Percentiles rank a stretch among this genome's conserved stretches.
Conservation (phyloP, 2,797 vertebrate genomes). For the Halcyon badia region DNA sequence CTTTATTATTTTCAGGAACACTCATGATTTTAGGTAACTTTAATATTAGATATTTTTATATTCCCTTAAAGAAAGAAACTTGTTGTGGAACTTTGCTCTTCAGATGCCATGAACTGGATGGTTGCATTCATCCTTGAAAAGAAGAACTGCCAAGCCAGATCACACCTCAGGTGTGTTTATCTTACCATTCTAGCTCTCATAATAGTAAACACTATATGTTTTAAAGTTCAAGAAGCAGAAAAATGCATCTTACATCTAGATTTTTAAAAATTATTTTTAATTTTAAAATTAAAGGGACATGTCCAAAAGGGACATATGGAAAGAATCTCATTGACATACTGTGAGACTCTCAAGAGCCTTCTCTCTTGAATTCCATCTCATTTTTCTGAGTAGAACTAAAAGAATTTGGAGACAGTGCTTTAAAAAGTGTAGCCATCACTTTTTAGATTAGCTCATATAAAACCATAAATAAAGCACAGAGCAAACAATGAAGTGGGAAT, state of each 20-base stretch:
- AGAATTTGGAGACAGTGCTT: background rate
- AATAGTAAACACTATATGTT: background rate
- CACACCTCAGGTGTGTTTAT: background rate
- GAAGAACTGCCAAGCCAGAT: background rate
- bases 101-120: background rate
- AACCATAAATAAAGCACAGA: background rate
- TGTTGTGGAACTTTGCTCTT: background rate
- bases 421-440: background rate
- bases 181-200: background rate
- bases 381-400: background rate
- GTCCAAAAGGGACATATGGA: fast-evolving
- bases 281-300: no score
- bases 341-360: background rate
- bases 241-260: fast-evolving
- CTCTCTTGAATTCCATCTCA: background rate
- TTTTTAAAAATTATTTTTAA: no score
- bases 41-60: background rate
- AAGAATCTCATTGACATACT: background rate
- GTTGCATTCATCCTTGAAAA: background rate
- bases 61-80: background rate
- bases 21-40: background rate
- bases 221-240: background rate
- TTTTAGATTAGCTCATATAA: background rate
- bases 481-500: background rate
- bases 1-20: background rate